Conservation (phyloP, 2,888 invertebrate genomes). For the Cotesia congregata region DNA sequence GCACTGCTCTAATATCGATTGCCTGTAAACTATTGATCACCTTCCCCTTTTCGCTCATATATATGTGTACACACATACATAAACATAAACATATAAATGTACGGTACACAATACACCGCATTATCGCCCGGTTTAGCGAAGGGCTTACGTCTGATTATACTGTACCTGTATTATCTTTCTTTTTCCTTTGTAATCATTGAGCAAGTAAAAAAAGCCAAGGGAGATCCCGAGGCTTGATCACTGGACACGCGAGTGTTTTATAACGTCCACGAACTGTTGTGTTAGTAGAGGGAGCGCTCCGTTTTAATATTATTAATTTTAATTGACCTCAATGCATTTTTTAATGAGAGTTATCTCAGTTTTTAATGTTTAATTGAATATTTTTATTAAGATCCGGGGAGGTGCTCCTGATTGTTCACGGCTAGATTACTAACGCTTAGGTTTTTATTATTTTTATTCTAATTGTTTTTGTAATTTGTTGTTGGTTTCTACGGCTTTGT, state of each 20-base stretch:
- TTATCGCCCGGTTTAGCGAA: background rate
- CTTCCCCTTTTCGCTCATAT: background rate
- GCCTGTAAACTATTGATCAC: background rate
- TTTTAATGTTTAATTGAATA: conserved; percentile 26
- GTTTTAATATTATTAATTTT: conserved; percentile 37
- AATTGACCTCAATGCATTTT: conserved; percentile 40
- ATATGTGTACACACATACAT: background rate
- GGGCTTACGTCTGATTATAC: conserved; percentile 3
- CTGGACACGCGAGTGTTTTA: conserved; percentile 34
- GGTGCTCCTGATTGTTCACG: too few relatives aligned
- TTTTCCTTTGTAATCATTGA: conserved; percentile 25
- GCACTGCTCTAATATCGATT: conserved; percentile 27
- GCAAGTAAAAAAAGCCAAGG: conserved; percentile 34
- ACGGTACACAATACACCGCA: background rate
- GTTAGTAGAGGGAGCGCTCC: conserved; percentile 13
- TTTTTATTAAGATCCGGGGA: background rate
- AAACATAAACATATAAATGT: background rate
- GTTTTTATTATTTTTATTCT: background rate
- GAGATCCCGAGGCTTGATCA: conserved; percentile 34
- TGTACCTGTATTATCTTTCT: conserved; percentile 8
- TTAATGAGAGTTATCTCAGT: conserved; percentile 15
- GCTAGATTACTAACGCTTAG: too few relatives aligned
- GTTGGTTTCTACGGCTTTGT: too few relatives aligned
- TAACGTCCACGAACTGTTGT: background rate
- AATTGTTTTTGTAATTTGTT: background rate